Evolutionary conservation across 1,140 invertebrate species (phyloP), one percentile per base, ranked within the genome.

Genomic region (Coelopa frigida): DNA sequence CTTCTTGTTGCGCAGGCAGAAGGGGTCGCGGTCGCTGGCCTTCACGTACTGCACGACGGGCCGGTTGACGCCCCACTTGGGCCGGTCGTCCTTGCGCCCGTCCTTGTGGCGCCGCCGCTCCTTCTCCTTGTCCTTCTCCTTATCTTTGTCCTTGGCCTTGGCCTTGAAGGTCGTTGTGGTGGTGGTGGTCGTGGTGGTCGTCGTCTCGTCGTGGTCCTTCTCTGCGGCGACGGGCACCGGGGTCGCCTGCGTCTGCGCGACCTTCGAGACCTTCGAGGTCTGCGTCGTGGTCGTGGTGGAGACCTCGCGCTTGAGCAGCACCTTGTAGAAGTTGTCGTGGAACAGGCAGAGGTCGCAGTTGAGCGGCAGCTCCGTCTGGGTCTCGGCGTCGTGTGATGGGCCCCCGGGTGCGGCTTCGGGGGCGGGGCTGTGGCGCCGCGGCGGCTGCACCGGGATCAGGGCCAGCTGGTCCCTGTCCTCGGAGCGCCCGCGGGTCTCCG

Each of bases 21-120:
- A 73, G 0, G 79, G 79, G 68, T 84, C 81, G 49, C 82, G 78
- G 55, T 83, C 82, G 50, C 81, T 83, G 57, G 83, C 81, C 44
- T 82, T 83, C 12, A 82, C 67, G 51, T 83, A 84, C 42, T 80
- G 75, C 5, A 77, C 81, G 10, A 77, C 75, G 12, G 80, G 80
- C 18, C 79, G 73, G 56, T 78, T 79, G 3, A 74, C 77, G 8
- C 77, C 77, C 78, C 78, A 80, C 54, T 79, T 78, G 0, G 78
- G 78, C 5, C 76, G 67, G 40, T 77, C 77, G 35, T 72, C 72
- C 43, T 72, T 63, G 12, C 39, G 15, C 4, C 53, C 26, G 23
- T 59, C 41, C 48, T 50, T 58, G 46, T 47, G 20, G 15, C 35
- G 23, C 0, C 44, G 29, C 11, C 46, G 46, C 43, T 58, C 64